phyloP scores from a whole-genome alignment of 2,113 vertebrate species.

The Leucopternis melanops region DNA sequence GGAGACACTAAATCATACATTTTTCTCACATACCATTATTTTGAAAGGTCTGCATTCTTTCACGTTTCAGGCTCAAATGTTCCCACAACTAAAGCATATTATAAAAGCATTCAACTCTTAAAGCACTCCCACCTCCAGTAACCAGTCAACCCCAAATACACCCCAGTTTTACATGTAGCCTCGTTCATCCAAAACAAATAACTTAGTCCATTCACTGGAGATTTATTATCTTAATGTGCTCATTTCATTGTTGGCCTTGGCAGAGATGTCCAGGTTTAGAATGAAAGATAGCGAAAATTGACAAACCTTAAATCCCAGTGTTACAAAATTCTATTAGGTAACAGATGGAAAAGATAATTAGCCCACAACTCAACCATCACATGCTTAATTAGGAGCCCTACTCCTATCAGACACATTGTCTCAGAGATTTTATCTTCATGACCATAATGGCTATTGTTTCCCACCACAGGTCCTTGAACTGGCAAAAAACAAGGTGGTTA shows the following conservation, averaged over 20 bases:
- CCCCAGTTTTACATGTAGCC: not conserved
- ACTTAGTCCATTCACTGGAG: not conserved
- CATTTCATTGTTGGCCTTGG: conserved; percentile 28
- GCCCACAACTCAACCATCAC: not conserved
- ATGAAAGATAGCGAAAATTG: not conserved
- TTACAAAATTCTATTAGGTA: not conserved
- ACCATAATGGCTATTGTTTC: not conserved
- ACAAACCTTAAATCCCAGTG: conserved; percentile 22
- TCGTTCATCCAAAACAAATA: conserved; percentile 37
- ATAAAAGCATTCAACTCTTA: not conserved
- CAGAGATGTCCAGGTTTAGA: not conserved
- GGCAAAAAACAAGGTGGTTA: not conserved
- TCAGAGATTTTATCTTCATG: not conserved
- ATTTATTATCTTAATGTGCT: conserved; percentile 29
- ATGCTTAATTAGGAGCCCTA: conserved; percentile 1
- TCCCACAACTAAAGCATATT: conserved; percentile 42
- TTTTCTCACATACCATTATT: conserved; percentile 32
- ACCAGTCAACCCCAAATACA: not conserved
- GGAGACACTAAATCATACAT: conserved; percentile 54
- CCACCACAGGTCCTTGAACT: not conserved
- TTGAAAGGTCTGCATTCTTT: conserved; percentile 51
- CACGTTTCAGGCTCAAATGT: conserved; percentile 15
- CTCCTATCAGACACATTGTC: not conserved
- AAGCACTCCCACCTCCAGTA: conserved; percentile 4
- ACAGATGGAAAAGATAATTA: conserved; percentile 37